Evolutionary conservation across 2,797 vertebrate genomes (phyloP).

Genomic region (Semotilus atromaculatus): DNA sequence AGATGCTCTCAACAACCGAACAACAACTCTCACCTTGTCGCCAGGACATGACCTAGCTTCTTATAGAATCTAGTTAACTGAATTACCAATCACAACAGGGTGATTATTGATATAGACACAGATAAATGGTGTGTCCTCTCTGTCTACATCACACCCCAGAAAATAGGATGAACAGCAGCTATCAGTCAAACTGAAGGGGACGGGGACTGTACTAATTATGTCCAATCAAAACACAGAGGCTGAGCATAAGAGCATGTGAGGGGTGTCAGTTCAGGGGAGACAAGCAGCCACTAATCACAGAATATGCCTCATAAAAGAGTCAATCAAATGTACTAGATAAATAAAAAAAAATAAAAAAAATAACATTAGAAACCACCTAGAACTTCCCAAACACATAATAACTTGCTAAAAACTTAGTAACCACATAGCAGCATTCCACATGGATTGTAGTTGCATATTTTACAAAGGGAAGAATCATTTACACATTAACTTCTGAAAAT

Average conservation of each 20-base stretch:
- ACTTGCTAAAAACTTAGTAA: not conserved
- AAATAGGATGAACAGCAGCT: not conserved
- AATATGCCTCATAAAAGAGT: not conserved
- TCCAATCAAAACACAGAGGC: not conserved
- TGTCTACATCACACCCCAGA: not conserved
- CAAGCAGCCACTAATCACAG: not conserved
- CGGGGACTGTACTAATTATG: not conserved
- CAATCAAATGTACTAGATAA: not conserved
- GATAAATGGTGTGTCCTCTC: not conserved
- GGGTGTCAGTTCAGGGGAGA: not conserved
- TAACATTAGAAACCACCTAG: not conserved
- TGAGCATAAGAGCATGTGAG: not conserved
- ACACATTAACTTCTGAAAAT: not conserved
- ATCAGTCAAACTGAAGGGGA: not conserved
- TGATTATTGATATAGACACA: not conserved
- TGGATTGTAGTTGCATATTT: not conserved
- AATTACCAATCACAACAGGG: not conserved
- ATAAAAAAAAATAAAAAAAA: not conserved
- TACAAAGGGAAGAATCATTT: not conserved
- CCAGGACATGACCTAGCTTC: not conserved
- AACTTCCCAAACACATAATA: not conserved
- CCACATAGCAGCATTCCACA: not conserved
- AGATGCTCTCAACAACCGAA: conserved; percentile 30
- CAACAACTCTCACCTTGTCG: not conserved
- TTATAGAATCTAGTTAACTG: not conserved